Evolutionary conservation across 2,888 invertebrate genomes (phyloP), one percentile per base, ranked within the genome.

Genomic region (Amaurobius ferox): DNA sequence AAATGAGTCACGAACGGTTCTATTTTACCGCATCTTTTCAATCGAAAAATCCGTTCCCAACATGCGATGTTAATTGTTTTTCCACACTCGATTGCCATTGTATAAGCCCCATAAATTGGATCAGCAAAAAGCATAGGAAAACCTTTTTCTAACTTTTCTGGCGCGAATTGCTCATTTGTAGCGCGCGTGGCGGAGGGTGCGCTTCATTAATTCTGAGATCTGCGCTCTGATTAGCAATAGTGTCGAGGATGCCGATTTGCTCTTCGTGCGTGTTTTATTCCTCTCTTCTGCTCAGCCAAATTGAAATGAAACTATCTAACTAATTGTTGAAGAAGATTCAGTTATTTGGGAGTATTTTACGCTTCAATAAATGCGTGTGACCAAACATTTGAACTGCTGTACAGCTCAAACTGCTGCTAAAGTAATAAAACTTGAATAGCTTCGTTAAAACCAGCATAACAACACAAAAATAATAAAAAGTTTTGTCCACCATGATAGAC

Each of bases 201-300:
- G 61, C 62, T 70, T 71, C 39, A 35, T 61, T 61, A 80, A 74
- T 68, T 80, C 74, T n/a, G 23, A n/a, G 44, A 30, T 72, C 35
- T 83, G 66, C 77, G 83, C 77, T 83, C 83, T 72, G 77, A 67
- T 83, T 77, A 55, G 3, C 40, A 77, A 76, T 28, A 30, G 71
- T 83, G 83, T 83, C 83, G 77, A 28, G 83, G n/a, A n/a, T n/a
- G 83, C 23, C 83, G 68, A 68, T 40, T 19, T 39, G 66, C 74
- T 68, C 39, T 64, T 13, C 30, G 40, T 62, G 30, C 61, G n/a
- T 68, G 23, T 61, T 66, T 16, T 19, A 6, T 32, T n/a, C 13
- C 40, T 16, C 16, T 13, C 13, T 39, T 61, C 23, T 40, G 67
- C 66, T 44, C 26, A 39, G n/a, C 44, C 11, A 0, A 74, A 11